Evolutionary conservation across 2,113 vertebrate species (phyloP), one percentile per base, ranked within the genome.

Genomic region (Brachyhypopomus occidentalis): DNA sequence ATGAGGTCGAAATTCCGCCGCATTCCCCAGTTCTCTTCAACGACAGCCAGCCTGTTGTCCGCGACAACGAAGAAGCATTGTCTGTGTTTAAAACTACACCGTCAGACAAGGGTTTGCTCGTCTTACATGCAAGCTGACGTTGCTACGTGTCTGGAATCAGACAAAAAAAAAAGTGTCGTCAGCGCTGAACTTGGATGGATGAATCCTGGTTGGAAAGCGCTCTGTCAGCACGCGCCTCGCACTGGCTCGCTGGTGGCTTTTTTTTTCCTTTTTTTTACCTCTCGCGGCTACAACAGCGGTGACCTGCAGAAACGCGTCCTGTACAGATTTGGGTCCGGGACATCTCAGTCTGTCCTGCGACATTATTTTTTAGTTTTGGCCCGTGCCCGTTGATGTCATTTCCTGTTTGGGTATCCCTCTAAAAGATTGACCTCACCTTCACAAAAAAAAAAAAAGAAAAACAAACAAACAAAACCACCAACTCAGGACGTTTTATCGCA

Each of bases 321-420:
- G 60, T 41, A 78, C 82, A 88, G 79, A 83, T 81, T 87, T 83
- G 77, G 77, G 86, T 90, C 81, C 79, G 84, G 90, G 86, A 89
- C 90, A 90, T 89, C 88, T 86, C 70, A 84, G 81, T 77, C 84
- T 89, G 80, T 90, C 89, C 91, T 88, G 86, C 88, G 87, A 91
- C 90, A 90, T 90, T 84, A 90, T 91, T 90, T 84, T 90, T 88
- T 82, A 86, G 79, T 91, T 92, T 89, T 90, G 87, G 91, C 90
- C 90, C 81, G 7, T 52, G 45, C 66, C 34, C 66, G 83, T 90
- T 93, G 93, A 94, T 93, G 93, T 94, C 93, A 94, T 90, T 93
- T 94, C 93, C 93, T 93, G 92, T 89, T 48, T 71, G 85, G 66
- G 83, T 59, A 85, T 34, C 76, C 79, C 75, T 72, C 63, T 55